A percentile compares a stretch with the other conserved stretches of the same genome.
Conservation (phyloP, 2,888 invertebrate genomes). For the Cataglyphis livida region DNA sequence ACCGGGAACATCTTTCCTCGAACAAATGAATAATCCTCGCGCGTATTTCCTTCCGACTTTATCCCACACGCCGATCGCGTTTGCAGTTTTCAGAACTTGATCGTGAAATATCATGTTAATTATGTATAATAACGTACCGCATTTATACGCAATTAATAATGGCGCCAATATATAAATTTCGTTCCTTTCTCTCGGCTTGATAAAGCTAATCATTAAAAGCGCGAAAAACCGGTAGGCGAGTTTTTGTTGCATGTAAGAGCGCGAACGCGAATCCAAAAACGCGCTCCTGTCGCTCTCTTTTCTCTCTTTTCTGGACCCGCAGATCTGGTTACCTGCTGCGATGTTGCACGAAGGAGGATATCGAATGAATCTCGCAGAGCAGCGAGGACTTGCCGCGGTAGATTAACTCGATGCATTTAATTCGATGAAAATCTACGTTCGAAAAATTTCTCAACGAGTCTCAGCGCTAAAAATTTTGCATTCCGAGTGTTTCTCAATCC, state of each 20-base stretch:
- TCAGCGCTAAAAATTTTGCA: neutral
- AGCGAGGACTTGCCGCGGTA: conserved; percentile 63
- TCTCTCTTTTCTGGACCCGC: conserved; percentile 59
- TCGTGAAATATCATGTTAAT: neutral
- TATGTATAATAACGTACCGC: too few relatives aligned
- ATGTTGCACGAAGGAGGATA: conserved; percentile 66
- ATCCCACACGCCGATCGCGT: neutral
- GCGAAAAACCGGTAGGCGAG: conserved; percentile 22
- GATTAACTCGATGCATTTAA: conserved; percentile 65
- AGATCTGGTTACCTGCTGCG: conserved; percentile 73
- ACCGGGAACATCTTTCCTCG: neutral
- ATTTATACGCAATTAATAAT: neutral
- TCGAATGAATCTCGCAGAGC: conserved; percentile 65
- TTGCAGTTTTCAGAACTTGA: neutral
- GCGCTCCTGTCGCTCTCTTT: conserved; percentile 29
- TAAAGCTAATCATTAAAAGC: conserved; percentile 14
- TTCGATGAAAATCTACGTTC: conserved; percentile 24
- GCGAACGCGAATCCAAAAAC: conserved; percentile 21
- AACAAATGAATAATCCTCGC: conserved; percentile 7
- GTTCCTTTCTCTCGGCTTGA: neutral
- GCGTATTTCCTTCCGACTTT: neutral
- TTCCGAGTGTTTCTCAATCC: neutral
- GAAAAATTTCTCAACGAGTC: conserved; percentile 31
- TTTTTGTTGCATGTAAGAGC: conserved; percentile 14
- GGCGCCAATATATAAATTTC: neutral